phyloP scores from a whole-genome alignment of 2,113 vertebrate species.

The Athene cunicularia region DNA sequence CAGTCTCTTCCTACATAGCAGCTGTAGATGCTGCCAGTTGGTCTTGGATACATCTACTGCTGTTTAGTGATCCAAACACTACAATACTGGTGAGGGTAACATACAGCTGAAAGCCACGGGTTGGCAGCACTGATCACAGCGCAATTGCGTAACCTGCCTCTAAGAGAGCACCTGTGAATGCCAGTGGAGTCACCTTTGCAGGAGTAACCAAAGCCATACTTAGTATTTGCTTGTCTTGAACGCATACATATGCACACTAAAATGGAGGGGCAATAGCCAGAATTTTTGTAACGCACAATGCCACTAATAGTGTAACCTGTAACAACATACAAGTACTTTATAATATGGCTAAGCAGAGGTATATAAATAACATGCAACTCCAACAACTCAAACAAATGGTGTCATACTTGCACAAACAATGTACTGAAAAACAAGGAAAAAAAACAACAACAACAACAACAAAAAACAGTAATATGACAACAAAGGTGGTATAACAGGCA shows the following conservation, averaged over 20 bases:
- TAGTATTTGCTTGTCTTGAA: neutral
- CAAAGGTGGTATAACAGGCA: neutral
- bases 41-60: neutral
- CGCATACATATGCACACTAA: neutral
- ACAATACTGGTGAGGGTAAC: neutral
- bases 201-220: neutral
- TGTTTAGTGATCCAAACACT: neutral
- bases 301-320: accelerated
- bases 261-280: accelerated
- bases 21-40: neutral
- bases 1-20: neutral
- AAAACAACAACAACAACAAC: neutral
- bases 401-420: accelerated
- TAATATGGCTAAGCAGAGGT: neutral
- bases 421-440: neutral
- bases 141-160: neutral
- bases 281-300: neutral
- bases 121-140: neutral
- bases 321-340: neutral
- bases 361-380: accelerated
- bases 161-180: accelerated
- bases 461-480: neutral
- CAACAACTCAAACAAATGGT: neutral
- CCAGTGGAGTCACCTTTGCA: neutral
- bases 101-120: neutral